Conservation (phyloP, 2,888 invertebrate species). For the Callyntrura guangdongensis region DNA sequence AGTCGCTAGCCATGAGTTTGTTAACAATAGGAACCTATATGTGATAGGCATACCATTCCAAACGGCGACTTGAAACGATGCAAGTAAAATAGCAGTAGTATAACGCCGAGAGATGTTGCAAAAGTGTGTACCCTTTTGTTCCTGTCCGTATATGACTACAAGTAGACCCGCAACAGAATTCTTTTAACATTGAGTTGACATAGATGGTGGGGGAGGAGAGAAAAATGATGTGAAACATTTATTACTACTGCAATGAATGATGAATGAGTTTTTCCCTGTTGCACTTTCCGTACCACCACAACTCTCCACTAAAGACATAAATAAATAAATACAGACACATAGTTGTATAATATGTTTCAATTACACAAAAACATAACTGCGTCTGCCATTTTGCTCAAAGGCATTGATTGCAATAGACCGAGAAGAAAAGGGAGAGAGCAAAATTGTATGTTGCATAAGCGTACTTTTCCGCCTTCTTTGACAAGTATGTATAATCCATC, state of each 20-base stretch:
- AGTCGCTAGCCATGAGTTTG: too few relatives aligned
- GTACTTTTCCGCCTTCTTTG: conserved; percentile 68
- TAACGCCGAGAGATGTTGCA: too few relatives aligned
- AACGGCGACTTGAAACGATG: too few relatives aligned
- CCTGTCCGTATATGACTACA: too few relatives aligned
- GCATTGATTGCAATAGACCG: neutral
- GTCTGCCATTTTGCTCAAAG: conserved; percentile 35
- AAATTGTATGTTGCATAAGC: conserved; percentile 54
- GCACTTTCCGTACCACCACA: conserved; percentile 1
- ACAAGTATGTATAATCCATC: conserved; percentile 37
- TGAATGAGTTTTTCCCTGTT: conserved; percentile 35
- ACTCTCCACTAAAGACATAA: too few relatives aligned
- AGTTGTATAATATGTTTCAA: conserved; percentile 34
- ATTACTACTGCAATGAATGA: neutral
- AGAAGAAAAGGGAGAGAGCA: conserved; percentile 12
- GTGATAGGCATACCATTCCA: too few relatives aligned
- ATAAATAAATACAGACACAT: neutral
- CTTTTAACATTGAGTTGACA: too few relatives aligned
- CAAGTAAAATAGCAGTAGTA: too few relatives aligned
- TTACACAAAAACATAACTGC: conserved; percentile 10
- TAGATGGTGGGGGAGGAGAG: neutral
- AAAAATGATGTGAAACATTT: conserved; percentile 34
- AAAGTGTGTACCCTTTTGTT: too few relatives aligned
- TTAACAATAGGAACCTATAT: too few relatives aligned
- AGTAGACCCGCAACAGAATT: too few relatives aligned